Evolutionary conservation across 1,140 invertebrate genomes (phyloP).

Genomic region (Alviniconcha marisindica): DNA sequence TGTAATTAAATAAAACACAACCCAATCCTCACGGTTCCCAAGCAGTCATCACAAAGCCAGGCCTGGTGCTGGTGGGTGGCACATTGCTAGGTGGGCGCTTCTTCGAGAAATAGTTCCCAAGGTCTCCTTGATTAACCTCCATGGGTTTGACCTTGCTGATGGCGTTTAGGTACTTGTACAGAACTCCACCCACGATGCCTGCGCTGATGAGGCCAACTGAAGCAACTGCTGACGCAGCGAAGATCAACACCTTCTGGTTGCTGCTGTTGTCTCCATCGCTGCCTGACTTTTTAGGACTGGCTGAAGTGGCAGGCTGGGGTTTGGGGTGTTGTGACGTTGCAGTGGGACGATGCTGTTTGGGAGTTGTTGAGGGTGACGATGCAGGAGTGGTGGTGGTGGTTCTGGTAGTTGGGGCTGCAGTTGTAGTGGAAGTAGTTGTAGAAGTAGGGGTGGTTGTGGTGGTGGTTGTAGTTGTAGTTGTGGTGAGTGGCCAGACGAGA

Average conservation of each 20-base stretch:
- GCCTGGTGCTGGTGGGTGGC: background rate
- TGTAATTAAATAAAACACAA: too few relatives aligned
- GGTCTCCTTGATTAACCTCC: background rate
- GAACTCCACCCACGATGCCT: background rate
- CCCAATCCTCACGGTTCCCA: slow-evolving; percentile 1
- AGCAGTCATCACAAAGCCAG: background rate
- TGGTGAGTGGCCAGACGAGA: background rate
- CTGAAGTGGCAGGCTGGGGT: background rate
- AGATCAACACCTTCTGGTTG: background rate
- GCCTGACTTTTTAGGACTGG: background rate
- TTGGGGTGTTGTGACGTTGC: background rate
- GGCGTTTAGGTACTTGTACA: background rate
- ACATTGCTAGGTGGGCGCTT: background rate
- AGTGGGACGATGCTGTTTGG: background rate
- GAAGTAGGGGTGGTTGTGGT: background rate
- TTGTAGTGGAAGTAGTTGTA: background rate
- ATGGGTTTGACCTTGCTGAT: background rate
- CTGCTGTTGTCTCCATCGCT: background rate
- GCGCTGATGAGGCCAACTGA: background rate
- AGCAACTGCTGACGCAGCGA: background rate
- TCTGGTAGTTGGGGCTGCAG: background rate
- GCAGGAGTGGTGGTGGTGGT: background rate
- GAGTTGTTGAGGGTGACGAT: background rate
- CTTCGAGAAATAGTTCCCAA: background rate
- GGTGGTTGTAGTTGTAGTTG: slow-evolving; percentile 23